Conservation (phyloP, 1,140 invertebrate genomes). For the Argopecten irradians region DNA sequence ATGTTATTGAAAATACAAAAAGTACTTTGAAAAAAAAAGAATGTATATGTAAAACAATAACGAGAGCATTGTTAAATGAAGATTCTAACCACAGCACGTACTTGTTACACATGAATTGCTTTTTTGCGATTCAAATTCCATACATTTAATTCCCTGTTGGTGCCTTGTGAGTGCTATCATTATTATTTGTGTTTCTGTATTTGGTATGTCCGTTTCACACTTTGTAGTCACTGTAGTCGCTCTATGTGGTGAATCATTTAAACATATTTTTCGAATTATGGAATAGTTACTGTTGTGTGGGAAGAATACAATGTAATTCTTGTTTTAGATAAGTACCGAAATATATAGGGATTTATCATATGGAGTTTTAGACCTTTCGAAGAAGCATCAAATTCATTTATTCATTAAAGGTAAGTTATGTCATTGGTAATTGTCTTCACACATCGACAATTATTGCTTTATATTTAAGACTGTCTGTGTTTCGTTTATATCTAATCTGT, state of each 20-base stretch:
- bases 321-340: neutral
- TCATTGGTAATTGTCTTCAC: neutral
- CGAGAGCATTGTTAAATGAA: no score
- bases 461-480: no score
- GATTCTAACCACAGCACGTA: no score
- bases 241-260: neutral
- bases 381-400: neutral
- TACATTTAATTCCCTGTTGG: neutral
- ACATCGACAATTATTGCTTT: no score
- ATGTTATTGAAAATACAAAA: neutral
- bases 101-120: no score
- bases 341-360: neutral
- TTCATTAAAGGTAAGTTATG: neutral
- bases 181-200: neutral
- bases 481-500: no score
- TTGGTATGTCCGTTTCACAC: neutral
- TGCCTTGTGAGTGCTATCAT: neutral
- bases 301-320: neutral
- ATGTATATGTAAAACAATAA: neutral
- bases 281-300: neutral
- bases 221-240: neutral
- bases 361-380: neutral
- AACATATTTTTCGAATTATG: constrained; percentile 12
- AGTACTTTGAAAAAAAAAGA: neutral
- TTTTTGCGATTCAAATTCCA: no score